Evolutionary conservation across 2,113 vertebrate species (phyloP).

Genomic region (Piprites chloris): DNA sequence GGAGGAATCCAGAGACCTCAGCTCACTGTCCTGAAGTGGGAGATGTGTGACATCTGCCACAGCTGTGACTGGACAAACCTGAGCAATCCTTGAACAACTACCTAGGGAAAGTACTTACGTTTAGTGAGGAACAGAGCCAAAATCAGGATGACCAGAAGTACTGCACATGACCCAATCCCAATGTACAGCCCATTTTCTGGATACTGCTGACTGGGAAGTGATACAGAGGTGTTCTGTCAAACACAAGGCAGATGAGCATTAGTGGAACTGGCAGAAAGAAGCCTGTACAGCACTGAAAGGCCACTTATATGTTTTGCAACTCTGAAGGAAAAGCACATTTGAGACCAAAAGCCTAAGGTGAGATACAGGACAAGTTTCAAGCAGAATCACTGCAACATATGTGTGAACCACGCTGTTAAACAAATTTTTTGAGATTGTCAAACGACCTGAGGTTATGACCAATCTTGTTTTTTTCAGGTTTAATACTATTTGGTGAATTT

Average conservation of each 20-base stretch:
- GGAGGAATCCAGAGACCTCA: background rate
- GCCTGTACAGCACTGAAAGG: background rate
- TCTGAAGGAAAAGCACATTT: background rate
- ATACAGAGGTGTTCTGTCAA: background rate
- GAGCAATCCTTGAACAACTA: background rate
- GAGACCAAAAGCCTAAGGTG: background rate
- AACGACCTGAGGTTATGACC: background rate
- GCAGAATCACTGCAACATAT: background rate
- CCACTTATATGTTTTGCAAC: background rate
- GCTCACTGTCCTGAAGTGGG: background rate
- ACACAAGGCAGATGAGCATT: background rate
- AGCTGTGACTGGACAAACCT: background rate
- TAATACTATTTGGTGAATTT: background rate
- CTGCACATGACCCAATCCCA: background rate
- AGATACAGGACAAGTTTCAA: background rate
- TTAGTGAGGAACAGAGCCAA: background rate
- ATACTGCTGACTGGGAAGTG: background rate
- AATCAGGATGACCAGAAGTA: background rate
- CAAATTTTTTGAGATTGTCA: background rate
- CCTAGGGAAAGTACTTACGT: conserved; percentile 30
- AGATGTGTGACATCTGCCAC: background rate
- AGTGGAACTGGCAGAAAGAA: background rate
- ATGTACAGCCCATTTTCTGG: background rate
- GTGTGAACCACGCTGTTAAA: background rate
- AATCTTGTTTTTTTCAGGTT: background rate